phyloP scores from a whole-genome alignment of 2,113 vertebrate genomes.

The Electrona antarctica region DNA sequence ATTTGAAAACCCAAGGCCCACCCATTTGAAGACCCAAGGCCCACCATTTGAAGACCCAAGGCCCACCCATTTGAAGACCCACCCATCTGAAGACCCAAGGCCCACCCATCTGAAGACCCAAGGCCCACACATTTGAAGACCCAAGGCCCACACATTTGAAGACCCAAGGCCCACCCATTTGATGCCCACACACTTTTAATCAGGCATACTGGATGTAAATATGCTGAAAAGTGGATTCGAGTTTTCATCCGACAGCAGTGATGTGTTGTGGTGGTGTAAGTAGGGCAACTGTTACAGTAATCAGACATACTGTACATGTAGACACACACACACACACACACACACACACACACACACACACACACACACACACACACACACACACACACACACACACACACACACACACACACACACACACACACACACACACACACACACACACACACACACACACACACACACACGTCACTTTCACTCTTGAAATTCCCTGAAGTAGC shows the following conservation, averaged over 20 bases:
- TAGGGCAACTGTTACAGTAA: background rate
- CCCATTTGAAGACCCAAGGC: no score
- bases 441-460: background rate
- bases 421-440: background rate
- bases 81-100: no score
- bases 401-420: conserved; percentile 1
- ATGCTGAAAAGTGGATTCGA: background rate
- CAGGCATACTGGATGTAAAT: background rate
- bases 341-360: background rate
- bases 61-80: no score
- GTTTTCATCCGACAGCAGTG: conserved; percentile 2
- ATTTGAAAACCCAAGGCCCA: no score
- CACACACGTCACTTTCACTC: conserved; percentile 45
- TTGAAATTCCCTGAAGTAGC: conserved; percentile 69
- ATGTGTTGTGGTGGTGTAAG: conserved; percentile 1
- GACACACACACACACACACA: background rate
- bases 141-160: no score
- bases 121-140: no score
- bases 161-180: no score
- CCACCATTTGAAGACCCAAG: no score
- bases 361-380: conserved; percentile 3
- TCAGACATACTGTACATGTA: background rate
- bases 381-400: background rate
- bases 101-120: no score
- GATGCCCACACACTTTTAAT: background rate